Evolutionary conservation across 1,140 invertebrate genomes (phyloP), one percentile per base, ranked within the genome.

Genomic region (Sitobion miscanthi): DNA sequence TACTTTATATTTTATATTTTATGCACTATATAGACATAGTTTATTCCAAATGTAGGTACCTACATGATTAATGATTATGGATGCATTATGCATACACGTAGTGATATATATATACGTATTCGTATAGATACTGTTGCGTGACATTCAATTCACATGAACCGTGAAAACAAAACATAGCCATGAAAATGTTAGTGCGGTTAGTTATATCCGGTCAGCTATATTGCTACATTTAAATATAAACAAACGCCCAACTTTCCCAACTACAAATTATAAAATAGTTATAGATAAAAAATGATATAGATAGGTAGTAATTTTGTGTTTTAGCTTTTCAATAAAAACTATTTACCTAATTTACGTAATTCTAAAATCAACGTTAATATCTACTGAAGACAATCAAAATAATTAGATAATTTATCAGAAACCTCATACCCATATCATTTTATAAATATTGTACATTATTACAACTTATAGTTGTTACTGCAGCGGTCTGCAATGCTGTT

Each of bases 101-200:
- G 38, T 38, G 38, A 38, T 38, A 52, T 89, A 42, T 42, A 3
- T 3, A 42, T 42, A 57, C 30, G 17, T 47, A 87, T 30, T 25
- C 54, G 45, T 38, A 25, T 69, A 90, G 38, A 90, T n/a, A 30
- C 62, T 77, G 54, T 90, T 45, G 54, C 38, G 38, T 62, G 54
- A 69, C 54, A 90, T 45, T 62, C 89, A 90, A 45, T 90, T 90
- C 89, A 90, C 25, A 69, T 62, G 54, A 42, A 90, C 57, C 89
- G 57, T 90, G 89, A 90, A 90, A 90, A 90, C 57, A 90, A 90
- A 90, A 90, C 89, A 90, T 90, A 90, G 89, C 89, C 89, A 90
- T 90, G 89, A 69, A 90, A 90, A 90, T 69, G 54, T 90, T 90
- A 69, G 38, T 69, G 89, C 25, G 54, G 89, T 90, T 90, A 69